A percentile compares a stretch with the other conserved stretches of the same genome.
These are phyloP conservation scores for zebrafish (Danio rerio) DNA, from an alignment of 2,113 vertebrate genomes.

Conservation along the genomic window DNA sequence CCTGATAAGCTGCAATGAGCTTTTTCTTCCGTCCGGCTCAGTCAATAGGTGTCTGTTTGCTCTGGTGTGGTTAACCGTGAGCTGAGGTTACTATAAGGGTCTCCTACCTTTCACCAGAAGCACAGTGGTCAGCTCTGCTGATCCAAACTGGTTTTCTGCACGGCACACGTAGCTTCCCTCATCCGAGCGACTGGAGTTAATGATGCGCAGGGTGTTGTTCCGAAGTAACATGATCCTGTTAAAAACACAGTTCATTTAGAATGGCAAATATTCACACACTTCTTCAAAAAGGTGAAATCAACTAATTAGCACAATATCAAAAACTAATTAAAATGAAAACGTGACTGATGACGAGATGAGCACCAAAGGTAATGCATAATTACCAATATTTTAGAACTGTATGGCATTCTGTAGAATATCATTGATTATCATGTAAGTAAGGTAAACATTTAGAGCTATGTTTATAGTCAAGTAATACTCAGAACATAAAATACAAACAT, in stretches of 20 bases:
- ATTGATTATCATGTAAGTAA: too few species aligned
- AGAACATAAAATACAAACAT: too few species aligned
- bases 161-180: conserved; percentile 89
- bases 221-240: conserved; percentile 88
- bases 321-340: background rate
- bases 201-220: conserved; percentile 88
- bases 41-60: conserved; percentile 34
- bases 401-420: too few species aligned
- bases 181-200: conserved; percentile 89
- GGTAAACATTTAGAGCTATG: too few species aligned
- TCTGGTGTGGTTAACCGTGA: conserved; percentile 4
- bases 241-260: conserved; percentile 45
- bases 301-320: background rate
- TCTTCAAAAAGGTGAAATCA: background rate
- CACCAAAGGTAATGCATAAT: background rate
- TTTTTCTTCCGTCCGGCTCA: background rate
- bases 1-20: conserved; percentile 67
- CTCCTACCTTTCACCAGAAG: conserved; percentile 92
- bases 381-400: background rate
- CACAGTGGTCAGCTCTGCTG: conserved; percentile 86
- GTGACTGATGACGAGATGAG: background rate
- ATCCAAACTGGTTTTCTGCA: conserved; percentile 91
- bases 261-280: background rate
- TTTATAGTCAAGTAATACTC: too few species aligned
- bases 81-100: conserved; percentile 55